phyloP scores from a whole-genome alignment of 1,140 invertebrate species.

The Cyclina sinensis region DNA sequence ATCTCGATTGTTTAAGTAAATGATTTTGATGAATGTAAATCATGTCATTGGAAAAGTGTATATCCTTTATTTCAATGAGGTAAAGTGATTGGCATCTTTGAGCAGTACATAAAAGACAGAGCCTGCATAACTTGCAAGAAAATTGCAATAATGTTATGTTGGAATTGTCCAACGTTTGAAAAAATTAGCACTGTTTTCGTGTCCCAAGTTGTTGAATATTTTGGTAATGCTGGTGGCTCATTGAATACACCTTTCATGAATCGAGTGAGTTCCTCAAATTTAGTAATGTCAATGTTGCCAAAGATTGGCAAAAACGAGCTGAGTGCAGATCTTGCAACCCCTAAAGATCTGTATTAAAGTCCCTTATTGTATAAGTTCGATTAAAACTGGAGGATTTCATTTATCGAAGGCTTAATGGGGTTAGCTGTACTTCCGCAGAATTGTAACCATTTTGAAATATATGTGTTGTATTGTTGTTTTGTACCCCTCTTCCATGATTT shows the following conservation, averaged over 20 bases:
- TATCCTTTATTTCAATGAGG: too few species aligned
- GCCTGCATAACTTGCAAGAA: too few species aligned
- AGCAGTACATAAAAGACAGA: too few species aligned
- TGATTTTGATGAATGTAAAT: too few species aligned
- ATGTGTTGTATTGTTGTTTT: background rate
- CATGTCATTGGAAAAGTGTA: too few species aligned
- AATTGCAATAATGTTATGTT: too few species aligned
- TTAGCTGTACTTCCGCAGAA: slow-evolving; percentile 14
- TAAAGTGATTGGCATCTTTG: too few species aligned
- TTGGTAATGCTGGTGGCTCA: slow-evolving; percentile 18
- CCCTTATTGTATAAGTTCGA: background rate
- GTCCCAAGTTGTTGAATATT: too few species aligned
- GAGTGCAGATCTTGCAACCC: slow-evolving; percentile 60
- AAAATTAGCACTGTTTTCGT: slow-evolving; percentile 23
- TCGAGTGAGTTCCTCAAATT: background rate
- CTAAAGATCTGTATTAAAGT: slow-evolving; percentile 51
- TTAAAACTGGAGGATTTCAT: background rate
- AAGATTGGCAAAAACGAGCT: background rate
- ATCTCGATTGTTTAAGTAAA: too few species aligned
- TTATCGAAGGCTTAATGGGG: background rate
- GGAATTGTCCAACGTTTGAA: slow-evolving; percentile 10
- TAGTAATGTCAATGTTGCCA: background rate
- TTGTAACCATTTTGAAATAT: slow-evolving; percentile 15
- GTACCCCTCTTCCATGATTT: background rate
- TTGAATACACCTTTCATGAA: slow-evolving; percentile 62